A percentile compares a stretch with the other conserved stretches of the same genome.
These are phyloP conservation scores for Tragelaphus eurycerus DNA, from an alignment of 2,797 vertebrate genomes.

Conservation along the genomic window DNA sequence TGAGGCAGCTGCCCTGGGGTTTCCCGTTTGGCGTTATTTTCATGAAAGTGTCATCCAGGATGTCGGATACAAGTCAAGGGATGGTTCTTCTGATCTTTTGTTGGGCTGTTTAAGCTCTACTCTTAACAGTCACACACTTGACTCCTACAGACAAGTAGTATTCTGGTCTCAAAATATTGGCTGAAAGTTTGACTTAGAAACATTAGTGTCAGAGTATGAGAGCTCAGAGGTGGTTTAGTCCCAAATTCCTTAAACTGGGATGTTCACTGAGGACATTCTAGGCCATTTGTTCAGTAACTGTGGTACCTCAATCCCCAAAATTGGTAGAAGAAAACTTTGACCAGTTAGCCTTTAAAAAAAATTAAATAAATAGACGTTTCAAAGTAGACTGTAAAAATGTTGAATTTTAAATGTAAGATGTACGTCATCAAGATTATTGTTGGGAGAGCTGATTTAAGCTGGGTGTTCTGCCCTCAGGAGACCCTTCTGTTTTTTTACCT, in stretches of 20 bases:
- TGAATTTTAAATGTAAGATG: constrained; percentile 9
- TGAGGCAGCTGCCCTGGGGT: background rate
- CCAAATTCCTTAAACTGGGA: background rate
- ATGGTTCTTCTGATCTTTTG: background rate
- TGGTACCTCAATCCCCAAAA: background rate
- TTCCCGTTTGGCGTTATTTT: background rate
- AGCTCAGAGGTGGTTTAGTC: background rate
- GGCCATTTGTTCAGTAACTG: background rate
- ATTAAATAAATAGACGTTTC: background rate
- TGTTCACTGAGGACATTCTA: background rate
- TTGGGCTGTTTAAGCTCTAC: background rate
- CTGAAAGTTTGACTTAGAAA: background rate
- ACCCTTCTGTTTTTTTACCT: background rate
- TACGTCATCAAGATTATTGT: background rate
- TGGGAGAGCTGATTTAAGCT: background rate
- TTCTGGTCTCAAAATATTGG: background rate
- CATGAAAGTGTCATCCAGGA: background rate
- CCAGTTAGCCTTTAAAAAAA: background rate
- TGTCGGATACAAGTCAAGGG: background rate
- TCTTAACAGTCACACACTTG: background rate
- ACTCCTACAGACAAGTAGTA: background rate
- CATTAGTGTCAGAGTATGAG: background rate
- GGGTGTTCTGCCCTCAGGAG: background rate
- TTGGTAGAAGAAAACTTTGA: background rate
- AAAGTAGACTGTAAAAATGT: background rate